These are phyloP conservation scores for Strongylocentrotus purpuratus DNA, from an alignment of 35 echinoderm and acorn worm species.

Conservation along the genomic window DNA sequence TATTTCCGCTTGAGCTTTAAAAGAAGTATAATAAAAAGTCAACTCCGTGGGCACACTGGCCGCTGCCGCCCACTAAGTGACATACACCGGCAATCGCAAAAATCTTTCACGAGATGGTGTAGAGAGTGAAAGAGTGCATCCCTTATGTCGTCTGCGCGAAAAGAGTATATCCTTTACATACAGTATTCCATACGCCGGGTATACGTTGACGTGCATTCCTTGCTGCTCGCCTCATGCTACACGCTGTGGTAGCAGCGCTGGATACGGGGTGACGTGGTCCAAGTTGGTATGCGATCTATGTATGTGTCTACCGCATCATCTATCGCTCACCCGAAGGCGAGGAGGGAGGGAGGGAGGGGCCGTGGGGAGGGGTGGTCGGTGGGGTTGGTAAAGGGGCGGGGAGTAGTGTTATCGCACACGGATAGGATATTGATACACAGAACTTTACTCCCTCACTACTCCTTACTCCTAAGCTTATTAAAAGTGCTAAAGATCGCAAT, in stretches of 20 bases:
- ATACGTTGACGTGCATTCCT: conserved; percentile 19
- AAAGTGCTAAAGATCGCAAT: not conserved
- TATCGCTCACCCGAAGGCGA: not conserved
- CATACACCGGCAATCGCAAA: conserved; percentile 15
- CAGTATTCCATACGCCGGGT: not conserved
- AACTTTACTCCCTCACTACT: not conserved
- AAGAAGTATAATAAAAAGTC: not conserved
- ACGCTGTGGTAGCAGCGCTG: conserved; percentile 20
- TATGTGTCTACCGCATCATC: conserved; percentile 32
- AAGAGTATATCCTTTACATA: not conserved
- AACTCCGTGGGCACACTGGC: conserved; percentile 35
- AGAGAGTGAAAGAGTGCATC: not conserved
- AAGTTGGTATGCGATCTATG: conserved; percentile 52
- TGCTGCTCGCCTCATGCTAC: conserved; percentile 17
- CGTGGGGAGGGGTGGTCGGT: not conserved
- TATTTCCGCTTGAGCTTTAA: conserved; percentile 19
- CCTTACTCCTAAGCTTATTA: not conserved
- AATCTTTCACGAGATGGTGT: conserved; percentile 1
- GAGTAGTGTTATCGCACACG: not conserved
- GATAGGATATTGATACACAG: not conserved
- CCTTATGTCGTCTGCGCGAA: not conserved
- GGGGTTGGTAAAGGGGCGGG: not conserved
- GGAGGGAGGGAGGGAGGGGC: not conserved
- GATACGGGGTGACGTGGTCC: conserved; percentile 43
- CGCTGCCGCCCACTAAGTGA: conserved; percentile 37